Evolutionary conservation across 2,797 vertebrate species (phyloP).

Genomic region (Crenichthys baileyi): DNA sequence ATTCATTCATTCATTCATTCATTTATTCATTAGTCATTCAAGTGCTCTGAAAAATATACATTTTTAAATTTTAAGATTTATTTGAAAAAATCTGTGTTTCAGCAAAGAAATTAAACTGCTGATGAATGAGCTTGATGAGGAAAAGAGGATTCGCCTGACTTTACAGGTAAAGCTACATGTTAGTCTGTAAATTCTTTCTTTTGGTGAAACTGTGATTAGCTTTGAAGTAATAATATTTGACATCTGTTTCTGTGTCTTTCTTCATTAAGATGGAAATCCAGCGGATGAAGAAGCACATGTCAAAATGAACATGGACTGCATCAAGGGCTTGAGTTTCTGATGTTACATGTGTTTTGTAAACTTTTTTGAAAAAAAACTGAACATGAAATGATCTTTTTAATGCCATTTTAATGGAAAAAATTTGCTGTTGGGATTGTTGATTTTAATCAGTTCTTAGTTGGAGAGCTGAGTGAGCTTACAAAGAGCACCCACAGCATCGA

Average conservation of each 20-base stretch:
- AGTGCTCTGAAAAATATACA: neutral
- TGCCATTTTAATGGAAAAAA: neutral
- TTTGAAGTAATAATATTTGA: neutral
- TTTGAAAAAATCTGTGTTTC: constrained; percentile 35
- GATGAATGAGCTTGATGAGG: constrained; percentile 95
- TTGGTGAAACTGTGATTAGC: neutral
- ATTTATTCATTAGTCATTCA: too few species aligned
- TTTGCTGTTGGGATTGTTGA: neutral
- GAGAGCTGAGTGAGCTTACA: neutral
- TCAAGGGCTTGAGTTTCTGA: neutral
- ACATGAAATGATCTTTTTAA: neutral
- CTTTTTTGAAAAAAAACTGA: neutral
- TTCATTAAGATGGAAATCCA: constrained; percentile 91
- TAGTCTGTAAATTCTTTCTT: neutral
- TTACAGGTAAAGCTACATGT: constrained; percentile 84
- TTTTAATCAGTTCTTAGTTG: neutral
- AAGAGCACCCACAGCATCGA: neutral
- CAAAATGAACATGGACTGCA: constrained; percentile 78
- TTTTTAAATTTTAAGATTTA: neutral
- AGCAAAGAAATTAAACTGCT: constrained; percentile 97
- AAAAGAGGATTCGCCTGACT: constrained; percentile 94
- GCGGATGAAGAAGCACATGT: constrained; percentile 94
- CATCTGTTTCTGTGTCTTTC: constrained; percentile 17
- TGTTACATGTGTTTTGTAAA: neutral
- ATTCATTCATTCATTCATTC: neutral